Percentiles rank a stretch among this genome's conserved stretches.
phyloP scores from a whole-genome alignment of 2,797 vertebrate species.

The Remorina albescens region DNA sequence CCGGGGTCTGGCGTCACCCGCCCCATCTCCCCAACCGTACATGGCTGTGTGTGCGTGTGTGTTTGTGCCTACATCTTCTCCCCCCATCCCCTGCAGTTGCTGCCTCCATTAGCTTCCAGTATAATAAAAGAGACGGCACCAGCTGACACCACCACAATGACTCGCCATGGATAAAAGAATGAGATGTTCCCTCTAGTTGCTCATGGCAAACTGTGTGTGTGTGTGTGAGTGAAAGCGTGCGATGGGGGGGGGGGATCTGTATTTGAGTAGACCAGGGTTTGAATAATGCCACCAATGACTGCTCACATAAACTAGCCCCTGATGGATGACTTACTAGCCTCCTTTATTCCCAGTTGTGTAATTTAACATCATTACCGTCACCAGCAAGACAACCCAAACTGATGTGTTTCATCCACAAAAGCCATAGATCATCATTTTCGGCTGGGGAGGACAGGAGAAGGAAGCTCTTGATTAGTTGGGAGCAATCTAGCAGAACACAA shows the following conservation, averaged over 20 bases:
- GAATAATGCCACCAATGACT: slow-evolving; percentile 67
- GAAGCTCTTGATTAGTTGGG: slow-evolving; percentile 70
- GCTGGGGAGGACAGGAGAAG: slow-evolving; percentile 60
- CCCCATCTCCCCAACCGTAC: slow-evolving; percentile 75
- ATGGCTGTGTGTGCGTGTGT: slow-evolving; percentile 54
- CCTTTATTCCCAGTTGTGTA: slow-evolving; percentile 73
- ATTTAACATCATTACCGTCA: slow-evolving; percentile 82
- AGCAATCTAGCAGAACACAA: slow-evolving; percentile 64
- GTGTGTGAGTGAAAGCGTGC: slow-evolving; percentile 18
- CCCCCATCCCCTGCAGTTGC: slow-evolving; percentile 75
- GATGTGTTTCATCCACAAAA: slow-evolving; percentile 57
- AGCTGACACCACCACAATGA: slow-evolving; percentile 83
- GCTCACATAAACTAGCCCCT: slow-evolving; percentile 64
- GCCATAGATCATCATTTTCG: slow-evolving; percentile 73
- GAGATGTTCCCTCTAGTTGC: slow-evolving; percentile 79
- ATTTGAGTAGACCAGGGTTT: slow-evolving; percentile 65
- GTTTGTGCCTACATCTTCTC: slow-evolving; percentile 30
- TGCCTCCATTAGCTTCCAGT: slow-evolving; percentile 84
- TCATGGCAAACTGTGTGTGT: slow-evolving; percentile 65
- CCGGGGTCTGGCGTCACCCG: slow-evolving; percentile 63
- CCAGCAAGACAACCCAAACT: slow-evolving; percentile 48
- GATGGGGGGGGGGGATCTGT: slow-evolving; percentile 35
- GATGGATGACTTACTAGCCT: slow-evolving; percentile 74
- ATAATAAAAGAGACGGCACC: slow-evolving; percentile 83
- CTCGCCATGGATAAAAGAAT: slow-evolving; percentile 79